Percentiles rank a stretch among this genome's conserved stretches.
Evolutionary conservation across 1,140 invertebrate species (phyloP).

Genomic region (Dolichoris vasculosae): DNA sequence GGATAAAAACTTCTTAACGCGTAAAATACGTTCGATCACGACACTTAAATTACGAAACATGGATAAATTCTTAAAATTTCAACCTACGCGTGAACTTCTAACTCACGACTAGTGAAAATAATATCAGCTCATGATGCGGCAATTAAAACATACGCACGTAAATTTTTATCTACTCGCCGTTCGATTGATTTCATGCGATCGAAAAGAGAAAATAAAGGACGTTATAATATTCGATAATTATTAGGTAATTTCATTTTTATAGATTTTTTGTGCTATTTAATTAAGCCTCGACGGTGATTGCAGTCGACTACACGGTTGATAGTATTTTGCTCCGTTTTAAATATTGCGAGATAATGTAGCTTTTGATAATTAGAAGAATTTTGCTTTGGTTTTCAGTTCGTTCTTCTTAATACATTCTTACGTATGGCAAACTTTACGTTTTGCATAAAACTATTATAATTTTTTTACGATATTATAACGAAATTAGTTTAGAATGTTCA

Average conservation of each 20-base stretch:
- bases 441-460: no score
- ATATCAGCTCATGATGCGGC: slow-evolving; percentile 1
- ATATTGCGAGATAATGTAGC: background rate
- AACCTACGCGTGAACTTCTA: background rate
- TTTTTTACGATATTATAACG: no score
- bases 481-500: no score
- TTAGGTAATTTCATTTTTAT: background rate
- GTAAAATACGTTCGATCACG: background rate
- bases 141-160: background rate
- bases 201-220: background rate
- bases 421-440: background rate
- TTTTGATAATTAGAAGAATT: slow-evolving; percentile 6
- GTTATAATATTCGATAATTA: background rate
- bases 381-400: background rate
- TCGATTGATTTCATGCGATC: background rate
- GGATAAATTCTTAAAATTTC: slow-evolving; percentile 2
- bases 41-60: slow-evolving; percentile 11
- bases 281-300: background rate
- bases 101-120: slow-evolving; percentile 15
- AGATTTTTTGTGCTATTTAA: background rate
- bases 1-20: background rate
- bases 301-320: background rate
- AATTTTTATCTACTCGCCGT: background rate
- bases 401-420: background rate
- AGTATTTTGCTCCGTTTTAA: background rate